A percentile compares a stretch with the other conserved stretches of the same genome.
These are phyloP conservation scores for Timandra comae DNA, from an alignment of 2,888 invertebrate genomes.

Conservation along the genomic window DNA sequence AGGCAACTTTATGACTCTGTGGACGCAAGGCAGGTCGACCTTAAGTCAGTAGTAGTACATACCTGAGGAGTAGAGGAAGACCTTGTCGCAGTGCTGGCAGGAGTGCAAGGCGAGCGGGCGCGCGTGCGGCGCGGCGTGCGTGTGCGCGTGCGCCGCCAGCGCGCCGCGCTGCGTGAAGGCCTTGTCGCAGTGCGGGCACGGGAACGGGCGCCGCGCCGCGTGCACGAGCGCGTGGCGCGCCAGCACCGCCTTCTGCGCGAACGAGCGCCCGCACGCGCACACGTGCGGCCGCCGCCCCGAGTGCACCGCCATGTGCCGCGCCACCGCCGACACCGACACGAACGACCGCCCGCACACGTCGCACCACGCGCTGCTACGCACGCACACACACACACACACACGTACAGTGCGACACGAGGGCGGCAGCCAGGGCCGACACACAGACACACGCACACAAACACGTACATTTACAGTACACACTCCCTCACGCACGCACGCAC, in stretches of 20 bases:
- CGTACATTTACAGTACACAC: too few relatives aligned
- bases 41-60: conserved; percentile 4
- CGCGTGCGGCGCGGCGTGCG: conserved; percentile 63
- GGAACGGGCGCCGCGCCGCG: conserved; percentile 75
- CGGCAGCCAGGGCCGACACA: too few relatives aligned
- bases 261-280: conserved; percentile 59
- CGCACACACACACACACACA: conserved; percentile 73
- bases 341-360: conserved; percentile 59
- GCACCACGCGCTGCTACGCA: conserved; percentile 80
- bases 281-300: conserved; percentile 74
- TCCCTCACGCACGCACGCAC: too few relatives aligned
- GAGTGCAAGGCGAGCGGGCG: conserved; percentile 78
- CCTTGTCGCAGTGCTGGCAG: conserved; percentile 68
- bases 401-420: too few relatives aligned
- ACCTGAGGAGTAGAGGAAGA: conserved; percentile 54
- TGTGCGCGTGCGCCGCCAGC: conserved; percentile 78
- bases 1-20: too few relatives aligned
- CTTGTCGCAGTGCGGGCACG: conserved; percentile 79
- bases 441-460: too few relatives aligned
- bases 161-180: conserved; percentile 85
- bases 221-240: conserved; percentile 76
- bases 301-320: conserved; percentile 42
- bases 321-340: conserved; percentile 80
- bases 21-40: too few relatives aligned
- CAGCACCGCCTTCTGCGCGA: conserved; percentile 85